phyloP scores from a whole-genome alignment of 1,140 invertebrate genomes.

The Gonioctena quinquepunctata region DNA sequence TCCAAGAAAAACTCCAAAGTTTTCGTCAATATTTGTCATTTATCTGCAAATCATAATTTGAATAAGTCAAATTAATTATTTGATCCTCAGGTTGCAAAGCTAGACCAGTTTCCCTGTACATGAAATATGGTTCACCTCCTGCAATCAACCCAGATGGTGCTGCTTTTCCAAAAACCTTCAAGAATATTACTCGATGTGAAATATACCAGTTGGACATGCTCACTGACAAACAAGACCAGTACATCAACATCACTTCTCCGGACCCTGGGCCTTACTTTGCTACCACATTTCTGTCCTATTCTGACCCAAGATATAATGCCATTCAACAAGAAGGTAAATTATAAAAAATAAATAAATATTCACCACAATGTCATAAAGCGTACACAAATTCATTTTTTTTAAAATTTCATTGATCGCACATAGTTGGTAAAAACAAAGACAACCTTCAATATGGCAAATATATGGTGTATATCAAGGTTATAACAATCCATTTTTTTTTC shows the following conservation, averaged over 20 bases:
- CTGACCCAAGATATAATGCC: constrained; percentile 68
- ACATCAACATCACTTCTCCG: constrained; percentile 65
- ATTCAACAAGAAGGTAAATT: constrained; percentile 73
- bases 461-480: too few relatives aligned
- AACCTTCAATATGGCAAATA: too few relatives aligned
- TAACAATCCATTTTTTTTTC: too few relatives aligned
- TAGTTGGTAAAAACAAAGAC: too few relatives aligned
- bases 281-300: constrained; percentile 74
- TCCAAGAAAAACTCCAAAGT: too few relatives aligned
- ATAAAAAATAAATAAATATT: too few relatives aligned
- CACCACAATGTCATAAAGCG: too few relatives aligned
- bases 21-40: too few relatives aligned
- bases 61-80: too few relatives aligned
- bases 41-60: too few relatives aligned
- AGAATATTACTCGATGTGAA: constrained; percentile 57
- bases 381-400: too few relatives aligned
- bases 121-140: constrained; percentile 77
- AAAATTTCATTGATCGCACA: too few relatives aligned
- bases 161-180: constrained; percentile 67
- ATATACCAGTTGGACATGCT: constrained; percentile 56
- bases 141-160: constrained; percentile 77
- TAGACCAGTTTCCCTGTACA: constrained; percentile 64
- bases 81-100: constrained; percentile 59
- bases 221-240: constrained; percentile 59
- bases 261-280: constrained; percentile 79